Percentiles rank a stretch among this genome's conserved stretches.
Evolutionary conservation across 2,888 invertebrate genomes (phyloP).

Genomic region (Mesochorus sp.): DNA sequence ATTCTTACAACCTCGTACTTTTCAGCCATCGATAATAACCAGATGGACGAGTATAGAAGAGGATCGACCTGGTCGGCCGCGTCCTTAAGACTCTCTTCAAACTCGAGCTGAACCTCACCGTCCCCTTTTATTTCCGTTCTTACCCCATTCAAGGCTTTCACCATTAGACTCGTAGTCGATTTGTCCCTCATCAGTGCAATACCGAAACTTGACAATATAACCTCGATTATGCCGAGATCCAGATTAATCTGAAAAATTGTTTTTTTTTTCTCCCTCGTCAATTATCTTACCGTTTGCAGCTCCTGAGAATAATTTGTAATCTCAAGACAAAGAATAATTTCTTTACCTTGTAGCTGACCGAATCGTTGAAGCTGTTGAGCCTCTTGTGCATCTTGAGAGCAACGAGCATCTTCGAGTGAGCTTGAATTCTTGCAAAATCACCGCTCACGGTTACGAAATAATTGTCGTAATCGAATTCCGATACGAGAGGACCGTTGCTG

Average conservation of each 20-base stretch:
- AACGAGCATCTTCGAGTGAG: conserved; percentile 67
- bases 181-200: conserved; percentile 66
- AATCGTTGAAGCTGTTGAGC: conserved; percentile 67
- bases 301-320: too few relatives aligned
- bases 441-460: conserved; percentile 66
- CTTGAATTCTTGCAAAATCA: conserved; percentile 65
- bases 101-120: conserved; percentile 65
- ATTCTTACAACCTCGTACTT: conserved; percentile 67
- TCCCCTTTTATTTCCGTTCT: conserved; percentile 64
- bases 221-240: conserved; percentile 67
- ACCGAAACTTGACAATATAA: conserved; percentile 68
- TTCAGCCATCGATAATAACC: conserved; percentile 66
- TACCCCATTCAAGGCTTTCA: conserved; percentile 65
- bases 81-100: conserved; percentile 68
- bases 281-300: too few relatives aligned
- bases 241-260: conserved; percentile 61
- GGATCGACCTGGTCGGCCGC: conserved; percentile 69
- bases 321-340: conserved; percentile 9
- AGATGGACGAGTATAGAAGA: conserved; percentile 66
- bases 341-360: conserved; percentile 68
- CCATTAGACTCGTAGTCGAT: conserved; percentile 56
- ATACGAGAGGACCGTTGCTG: conserved; percentile 56
- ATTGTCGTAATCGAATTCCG: conserved; percentile 70
- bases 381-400: conserved; percentile 68
- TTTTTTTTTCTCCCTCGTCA: background rate